Conservation (phyloP, 2,113 vertebrate species). For the Oceanodroma tethys region DNA sequence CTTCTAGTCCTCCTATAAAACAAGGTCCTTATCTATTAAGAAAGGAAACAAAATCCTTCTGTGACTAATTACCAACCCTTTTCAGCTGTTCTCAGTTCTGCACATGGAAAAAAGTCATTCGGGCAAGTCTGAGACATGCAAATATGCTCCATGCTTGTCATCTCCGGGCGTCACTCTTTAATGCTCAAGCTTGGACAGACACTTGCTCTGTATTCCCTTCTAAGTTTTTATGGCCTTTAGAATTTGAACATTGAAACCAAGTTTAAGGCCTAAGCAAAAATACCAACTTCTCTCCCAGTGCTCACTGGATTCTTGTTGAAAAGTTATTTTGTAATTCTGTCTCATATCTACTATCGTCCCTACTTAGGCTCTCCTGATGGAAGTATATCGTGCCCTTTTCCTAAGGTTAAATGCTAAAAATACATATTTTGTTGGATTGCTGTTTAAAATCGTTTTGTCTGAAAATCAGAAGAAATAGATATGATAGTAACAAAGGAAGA, state of each 20-base stretch:
- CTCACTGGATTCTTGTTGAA: background rate
- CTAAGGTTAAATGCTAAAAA: background rate
- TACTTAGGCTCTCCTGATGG: background rate
- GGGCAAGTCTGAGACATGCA: background rate
- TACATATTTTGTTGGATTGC: background rate
- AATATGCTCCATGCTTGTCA: background rate
- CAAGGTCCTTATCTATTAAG: background rate
- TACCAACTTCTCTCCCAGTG: background rate
- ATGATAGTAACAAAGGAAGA: background rate
- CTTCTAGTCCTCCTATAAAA: background rate
- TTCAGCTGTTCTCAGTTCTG: background rate
- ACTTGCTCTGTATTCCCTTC: background rate
- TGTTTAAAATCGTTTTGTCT: background rate
- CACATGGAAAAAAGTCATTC: background rate
- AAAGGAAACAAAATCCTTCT: background rate
- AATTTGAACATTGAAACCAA: background rate
- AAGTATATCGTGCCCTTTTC: background rate
- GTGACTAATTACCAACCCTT: background rate
- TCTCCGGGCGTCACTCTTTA: background rate
- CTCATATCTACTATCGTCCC: background rate
- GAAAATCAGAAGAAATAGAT: background rate
- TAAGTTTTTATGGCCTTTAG: background rate
- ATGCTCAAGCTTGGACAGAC: background rate
- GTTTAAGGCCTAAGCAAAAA: background rate
- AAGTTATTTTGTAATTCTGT: background rate